These are phyloP conservation scores for Opisthocomus hoazin DNA, from an alignment of 2,113 vertebrate genomes.

Conservation along the genomic window DNA sequence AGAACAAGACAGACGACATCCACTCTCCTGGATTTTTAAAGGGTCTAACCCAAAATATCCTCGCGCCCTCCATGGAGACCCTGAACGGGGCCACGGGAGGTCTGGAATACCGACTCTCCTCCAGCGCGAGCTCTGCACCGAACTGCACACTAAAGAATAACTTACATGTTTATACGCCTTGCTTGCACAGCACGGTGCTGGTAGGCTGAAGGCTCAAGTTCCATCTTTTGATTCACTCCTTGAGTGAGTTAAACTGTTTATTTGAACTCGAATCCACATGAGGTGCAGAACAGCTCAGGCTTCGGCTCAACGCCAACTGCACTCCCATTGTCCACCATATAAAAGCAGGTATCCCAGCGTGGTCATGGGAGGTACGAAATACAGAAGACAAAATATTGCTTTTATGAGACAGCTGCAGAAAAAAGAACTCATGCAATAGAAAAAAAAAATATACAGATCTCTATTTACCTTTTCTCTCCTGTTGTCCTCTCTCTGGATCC, in stretches of 20 bases:
- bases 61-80: background rate
- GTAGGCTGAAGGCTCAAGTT: constrained; percentile 24
- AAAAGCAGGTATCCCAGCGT: constrained; percentile 14
- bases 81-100: background rate
- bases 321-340: constrained; percentile 38
- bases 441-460: background rate
- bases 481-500: background rate
- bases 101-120: background rate
- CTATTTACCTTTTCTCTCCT: background rate
- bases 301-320: background rate
- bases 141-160: background rate
- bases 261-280: constrained; percentile 24
- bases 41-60: background rate
- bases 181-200: constrained; percentile 1
- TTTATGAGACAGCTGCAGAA: background rate
- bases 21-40: background rate
- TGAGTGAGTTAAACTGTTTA: constrained; percentile 25
- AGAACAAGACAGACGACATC: background rate
- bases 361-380: background rate
- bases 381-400: constrained; percentile 31
- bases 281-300: background rate
- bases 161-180: background rate
- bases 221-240: constrained; percentile 42
- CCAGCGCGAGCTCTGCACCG: background rate
- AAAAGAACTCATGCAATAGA: background rate